Conservation (phyloP, 2,797 vertebrate species). For the Craterocephalus amniculus region DNA sequence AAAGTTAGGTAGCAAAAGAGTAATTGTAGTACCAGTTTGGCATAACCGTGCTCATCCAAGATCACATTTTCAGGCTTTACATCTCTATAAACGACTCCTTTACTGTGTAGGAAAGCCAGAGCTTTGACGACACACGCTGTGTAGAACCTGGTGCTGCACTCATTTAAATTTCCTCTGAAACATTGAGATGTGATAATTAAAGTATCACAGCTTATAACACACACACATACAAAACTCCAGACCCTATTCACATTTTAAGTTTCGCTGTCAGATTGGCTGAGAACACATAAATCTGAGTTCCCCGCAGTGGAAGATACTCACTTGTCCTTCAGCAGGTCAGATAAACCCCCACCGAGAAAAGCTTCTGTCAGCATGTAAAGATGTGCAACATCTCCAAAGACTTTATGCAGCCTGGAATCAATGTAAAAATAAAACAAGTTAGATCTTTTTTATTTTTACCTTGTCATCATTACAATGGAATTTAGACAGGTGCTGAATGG, state of each 20-base stretch:
- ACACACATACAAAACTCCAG: background rate
- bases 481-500: background rate
- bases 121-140: constrained; percentile 82
- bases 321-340: constrained; percentile 79
- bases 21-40: constrained; percentile 80
- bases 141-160: constrained; percentile 78
- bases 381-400: constrained; percentile 75
- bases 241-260: background rate
- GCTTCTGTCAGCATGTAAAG: constrained; percentile 83
- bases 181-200: background rate
- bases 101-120: constrained; percentile 78
- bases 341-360: constrained; percentile 82
- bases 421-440: constrained; percentile 12
- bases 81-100: constrained; percentile 80
- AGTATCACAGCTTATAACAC: background rate
- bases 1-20: background rate
- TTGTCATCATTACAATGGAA: background rate
- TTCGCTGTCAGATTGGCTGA: constrained; percentile 15
- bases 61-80: constrained; percentile 84
- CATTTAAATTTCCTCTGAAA: constrained; percentile 79
- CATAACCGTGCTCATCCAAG: constrained; percentile 81
- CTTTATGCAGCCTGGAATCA: constrained; percentile 75
- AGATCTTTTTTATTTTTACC: background rate
- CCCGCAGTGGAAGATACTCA: constrained; percentile 43
- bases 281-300: constrained; percentile 22